These are phyloP conservation scores for Calameuta idolon DNA, from an alignment of 2,888 invertebrate genomes.

Conservation along the genomic window DNA sequence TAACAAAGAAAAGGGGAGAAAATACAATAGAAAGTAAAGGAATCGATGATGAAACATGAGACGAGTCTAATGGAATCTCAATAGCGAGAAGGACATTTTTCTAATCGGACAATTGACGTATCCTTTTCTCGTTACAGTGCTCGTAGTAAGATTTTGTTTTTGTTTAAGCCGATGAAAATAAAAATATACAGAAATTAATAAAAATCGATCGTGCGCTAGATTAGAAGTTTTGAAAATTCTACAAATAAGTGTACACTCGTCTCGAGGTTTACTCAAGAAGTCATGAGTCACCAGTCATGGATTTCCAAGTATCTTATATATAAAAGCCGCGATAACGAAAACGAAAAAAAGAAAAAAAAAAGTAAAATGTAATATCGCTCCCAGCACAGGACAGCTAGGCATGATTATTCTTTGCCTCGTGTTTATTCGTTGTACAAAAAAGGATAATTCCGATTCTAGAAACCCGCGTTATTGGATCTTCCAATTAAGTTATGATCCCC, in stretches of 20 bases:
- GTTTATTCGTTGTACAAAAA: background rate
- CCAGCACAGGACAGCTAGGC: background rate
- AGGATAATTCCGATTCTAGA: background rate
- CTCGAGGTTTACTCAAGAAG: background rate
- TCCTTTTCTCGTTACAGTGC: background rate
- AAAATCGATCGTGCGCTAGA: background rate
- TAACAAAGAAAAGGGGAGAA: background rate
- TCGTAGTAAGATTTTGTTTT: background rate
- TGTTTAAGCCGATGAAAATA: background rate
- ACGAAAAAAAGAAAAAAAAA: background rate
- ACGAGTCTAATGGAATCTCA: background rate
- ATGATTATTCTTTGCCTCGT: background rate
- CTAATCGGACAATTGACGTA: background rate
- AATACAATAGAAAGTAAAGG: background rate
- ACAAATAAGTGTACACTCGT: background rate
- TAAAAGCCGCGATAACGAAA: background rate
- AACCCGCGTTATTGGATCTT: background rate
- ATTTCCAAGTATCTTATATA: constrained; percentile 27
- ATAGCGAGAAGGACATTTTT: background rate
- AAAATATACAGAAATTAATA: background rate
- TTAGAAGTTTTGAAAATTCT: background rate
- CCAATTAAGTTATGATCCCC: background rate
- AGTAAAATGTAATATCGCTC: background rate
- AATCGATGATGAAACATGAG: background rate
- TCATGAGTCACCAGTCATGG: constrained; percentile 43